Evolutionary conservation across 1,140 invertebrate genomes (phyloP).

Genomic region (Apis florea): DNA sequence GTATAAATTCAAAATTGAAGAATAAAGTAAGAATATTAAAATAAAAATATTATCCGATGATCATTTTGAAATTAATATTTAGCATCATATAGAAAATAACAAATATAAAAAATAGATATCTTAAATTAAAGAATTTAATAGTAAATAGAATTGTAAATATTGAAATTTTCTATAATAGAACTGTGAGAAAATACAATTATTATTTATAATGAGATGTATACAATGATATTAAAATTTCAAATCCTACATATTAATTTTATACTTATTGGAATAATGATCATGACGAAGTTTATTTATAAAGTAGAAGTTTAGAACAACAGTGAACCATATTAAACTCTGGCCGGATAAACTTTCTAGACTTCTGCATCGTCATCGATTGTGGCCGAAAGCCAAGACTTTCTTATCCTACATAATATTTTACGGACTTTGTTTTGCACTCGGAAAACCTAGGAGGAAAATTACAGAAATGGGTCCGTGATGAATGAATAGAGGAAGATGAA

Average conservation of each 20-base stretch:
- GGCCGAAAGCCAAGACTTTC: conserved; percentile 60
- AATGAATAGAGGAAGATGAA: conserved; percentile 18
- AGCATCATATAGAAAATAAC: too few species aligned
- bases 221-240: conserved; percentile 46
- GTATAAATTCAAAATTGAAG: too few species aligned
- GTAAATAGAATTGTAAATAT: too few species aligned
- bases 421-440: conserved; percentile 51
- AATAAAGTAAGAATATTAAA: too few species aligned
- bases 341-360: conserved; percentile 66
- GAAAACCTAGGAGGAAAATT: conserved; percentile 3
- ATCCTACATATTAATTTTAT: conserved; percentile 1
- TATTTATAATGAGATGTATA: conserved; percentile 10
- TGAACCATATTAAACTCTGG: conserved; percentile 54
- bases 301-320: conserved; percentile 51
- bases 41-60: too few species aligned
- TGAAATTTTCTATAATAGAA: too few species aligned
- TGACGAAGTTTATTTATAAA: conserved; percentile 66
- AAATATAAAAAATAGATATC: too few species aligned
- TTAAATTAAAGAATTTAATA: too few species aligned
- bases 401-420: conserved; percentile 68
- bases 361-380: conserved; percentile 63
- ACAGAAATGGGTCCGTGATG: conserved; percentile 8
- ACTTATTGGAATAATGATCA: conserved; percentile 15
- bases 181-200: not conserved
- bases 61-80: too few species aligned